Evolutionary conservation across 2,797 vertebrate genomes (phyloP).

Genomic region (Phalloptychus januarius): DNA sequence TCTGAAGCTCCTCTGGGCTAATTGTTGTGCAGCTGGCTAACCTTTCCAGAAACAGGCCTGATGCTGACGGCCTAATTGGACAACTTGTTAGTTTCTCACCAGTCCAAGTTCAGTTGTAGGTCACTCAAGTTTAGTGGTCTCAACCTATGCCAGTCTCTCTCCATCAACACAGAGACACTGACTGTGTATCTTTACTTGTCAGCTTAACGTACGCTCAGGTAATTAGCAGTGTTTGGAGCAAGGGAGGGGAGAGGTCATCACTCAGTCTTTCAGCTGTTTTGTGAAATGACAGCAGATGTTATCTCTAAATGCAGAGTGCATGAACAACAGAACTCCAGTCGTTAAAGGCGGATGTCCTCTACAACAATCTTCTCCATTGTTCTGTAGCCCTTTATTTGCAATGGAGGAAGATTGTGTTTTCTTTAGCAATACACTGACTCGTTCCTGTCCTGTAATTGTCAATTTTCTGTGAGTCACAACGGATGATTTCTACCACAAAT

Average conservation of each 20-base stretch:
- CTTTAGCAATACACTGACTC: slow-evolving; percentile 10
- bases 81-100: slow-evolving; percentile 78
- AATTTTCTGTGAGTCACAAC: background rate
- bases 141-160: slow-evolving; percentile 22
- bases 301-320: slow-evolving; percentile 72
- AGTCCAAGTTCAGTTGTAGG: slow-evolving; percentile 76
- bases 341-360: slow-evolving; percentile 68
- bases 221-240: slow-evolving; percentile 61
- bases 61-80: slow-evolving; percentile 71
- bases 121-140: slow-evolving; percentile 66
- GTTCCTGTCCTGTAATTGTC: background rate
- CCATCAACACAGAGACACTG: slow-evolving; percentile 54
- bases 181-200: slow-evolving; percentile 77
- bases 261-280: slow-evolving; percentile 56
- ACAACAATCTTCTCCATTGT: slow-evolving; percentile 73
- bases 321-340: slow-evolving; percentile 69
- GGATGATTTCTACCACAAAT: background rate
- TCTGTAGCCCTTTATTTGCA: slow-evolving; percentile 30
- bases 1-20: slow-evolving; percentile 64
- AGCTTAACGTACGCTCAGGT: slow-evolving; percentile 67
- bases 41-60: slow-evolving; percentile 66
- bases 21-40: slow-evolving; percentile 73
- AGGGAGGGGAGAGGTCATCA: slow-evolving; percentile 35
- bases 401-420: slow-evolving; percentile 32
- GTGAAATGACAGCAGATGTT: slow-evolving; percentile 76